phyloP scores from a whole-genome alignment of 2,797 vertebrate species.

The Tokudaia tokunoshimensis region DNA sequence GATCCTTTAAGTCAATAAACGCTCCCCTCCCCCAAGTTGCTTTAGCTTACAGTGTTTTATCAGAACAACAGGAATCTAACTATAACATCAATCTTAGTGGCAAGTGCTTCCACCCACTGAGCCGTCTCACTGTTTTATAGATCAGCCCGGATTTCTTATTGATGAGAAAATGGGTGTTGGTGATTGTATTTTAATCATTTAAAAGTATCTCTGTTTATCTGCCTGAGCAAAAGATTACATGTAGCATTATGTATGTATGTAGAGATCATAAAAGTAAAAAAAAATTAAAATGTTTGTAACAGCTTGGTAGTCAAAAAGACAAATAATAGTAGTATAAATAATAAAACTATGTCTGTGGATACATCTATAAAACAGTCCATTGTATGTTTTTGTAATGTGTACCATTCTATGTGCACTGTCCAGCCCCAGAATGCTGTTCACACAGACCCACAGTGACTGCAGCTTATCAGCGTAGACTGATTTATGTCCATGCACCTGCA shows the following conservation, averaged over 20 bases:
- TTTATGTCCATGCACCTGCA: no score
- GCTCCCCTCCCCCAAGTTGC: neutral
- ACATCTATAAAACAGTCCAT: slow-evolving; percentile 99
- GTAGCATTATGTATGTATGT: slow-evolving; percentile 61
- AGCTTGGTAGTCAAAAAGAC: slow-evolving; percentile 94
- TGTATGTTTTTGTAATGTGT: slow-evolving; percentile 99
- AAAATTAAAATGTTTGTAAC: slow-evolving; percentile 90
- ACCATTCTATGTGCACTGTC: slow-evolving; percentile 94
- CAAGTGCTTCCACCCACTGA: neutral
- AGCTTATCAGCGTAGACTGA: no score
- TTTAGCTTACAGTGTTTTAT: neutral
- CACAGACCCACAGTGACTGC: neutral
- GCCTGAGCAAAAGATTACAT: neutral
- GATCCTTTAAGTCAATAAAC: neutral
- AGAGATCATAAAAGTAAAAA: slow-evolving; percentile 91
- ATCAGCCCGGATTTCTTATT: neutral
- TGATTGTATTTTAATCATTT: neutral
- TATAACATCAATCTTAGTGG: neutral
- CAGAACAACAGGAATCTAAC: neutral
- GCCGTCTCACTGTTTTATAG: neutral
- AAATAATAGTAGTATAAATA: slow-evolving; percentile 74
- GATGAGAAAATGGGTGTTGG: neutral
- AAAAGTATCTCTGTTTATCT: neutral
- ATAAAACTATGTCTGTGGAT: slow-evolving; percentile 97
- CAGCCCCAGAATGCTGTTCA: neutral